Percentiles rank a stretch among this genome's conserved stretches.
Conservation (phyloP, 2,888 invertebrate genomes). For the Cheilosia grossa region DNA sequence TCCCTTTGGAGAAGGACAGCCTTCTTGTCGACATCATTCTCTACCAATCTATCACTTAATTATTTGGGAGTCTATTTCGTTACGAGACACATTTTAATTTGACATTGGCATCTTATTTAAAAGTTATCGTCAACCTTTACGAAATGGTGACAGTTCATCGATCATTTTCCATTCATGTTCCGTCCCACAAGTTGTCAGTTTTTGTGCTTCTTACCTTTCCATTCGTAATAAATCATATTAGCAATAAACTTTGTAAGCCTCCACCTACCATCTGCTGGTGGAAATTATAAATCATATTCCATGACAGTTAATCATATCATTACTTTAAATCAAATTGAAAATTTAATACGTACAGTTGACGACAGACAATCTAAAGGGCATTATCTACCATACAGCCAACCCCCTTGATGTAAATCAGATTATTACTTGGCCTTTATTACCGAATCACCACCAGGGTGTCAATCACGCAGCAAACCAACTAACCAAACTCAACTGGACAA, state of each 20-base stretch:
- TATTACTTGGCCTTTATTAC: constrained; percentile 3
- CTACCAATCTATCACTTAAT: no score
- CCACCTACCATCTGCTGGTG: background rate
- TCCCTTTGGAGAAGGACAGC: no score
- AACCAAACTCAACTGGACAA: constrained; percentile 12
- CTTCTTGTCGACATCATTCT: no score
- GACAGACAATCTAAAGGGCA: background rate
- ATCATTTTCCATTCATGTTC: background rate
- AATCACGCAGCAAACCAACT: constrained; percentile 1
- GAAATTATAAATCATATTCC: constrained; percentile 31
- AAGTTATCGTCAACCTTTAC: no score
- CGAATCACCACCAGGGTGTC: constrained; percentile 19
- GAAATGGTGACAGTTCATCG: no score
- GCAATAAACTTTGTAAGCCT: constrained; percentile 27
- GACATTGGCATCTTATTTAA: no score
- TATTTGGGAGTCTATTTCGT: no score
- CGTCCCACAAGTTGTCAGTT: background rate
- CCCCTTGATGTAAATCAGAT: constrained; percentile 2
- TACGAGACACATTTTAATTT: no score
- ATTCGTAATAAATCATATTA: constrained; percentile 51
- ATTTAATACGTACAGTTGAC: constrained; percentile 20
- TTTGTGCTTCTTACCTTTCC: background rate
- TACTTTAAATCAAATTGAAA: constrained; percentile 31
- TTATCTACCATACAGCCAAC: background rate
- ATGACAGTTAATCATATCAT: constrained; percentile 4